Conservation (phyloP, 2,888 invertebrate genomes). For the Ceramica pisi region DNA sequence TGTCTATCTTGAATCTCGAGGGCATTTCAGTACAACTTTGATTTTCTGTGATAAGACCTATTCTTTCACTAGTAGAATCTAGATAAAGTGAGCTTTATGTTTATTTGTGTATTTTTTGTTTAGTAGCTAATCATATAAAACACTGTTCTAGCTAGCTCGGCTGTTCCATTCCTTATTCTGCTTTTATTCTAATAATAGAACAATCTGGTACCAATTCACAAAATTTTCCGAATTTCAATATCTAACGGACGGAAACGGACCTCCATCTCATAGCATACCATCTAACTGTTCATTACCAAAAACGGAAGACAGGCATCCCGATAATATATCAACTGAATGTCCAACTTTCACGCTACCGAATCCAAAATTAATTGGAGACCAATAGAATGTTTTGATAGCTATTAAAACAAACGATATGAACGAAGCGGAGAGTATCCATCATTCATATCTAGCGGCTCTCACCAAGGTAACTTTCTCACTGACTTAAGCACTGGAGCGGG, state of each 20-base stretch:
- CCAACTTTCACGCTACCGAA: conserved; percentile 67
- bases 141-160: too few species aligned
- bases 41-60: neutral
- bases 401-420: conserved; percentile 68
- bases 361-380: conserved; percentile 65
- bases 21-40: neutral
- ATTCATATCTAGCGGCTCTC: conserved; percentile 72
- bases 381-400: conserved; percentile 69
- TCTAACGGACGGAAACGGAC: conserved; percentile 7
- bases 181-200: neutral
- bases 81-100: neutral
- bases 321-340: conserved; percentile 57
- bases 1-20: neutral
- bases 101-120: neutral
- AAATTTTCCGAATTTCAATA: conserved; percentile 10
- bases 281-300: conserved; percentile 38
- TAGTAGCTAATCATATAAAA: too few species aligned
- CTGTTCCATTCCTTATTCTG: neutral
- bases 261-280: neutral
- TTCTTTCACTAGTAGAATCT: neutral
- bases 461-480: conserved; percentile 55
- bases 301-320: conserved; percentile 29
- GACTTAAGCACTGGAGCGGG: conserved; percentile 31
- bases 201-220: neutral
- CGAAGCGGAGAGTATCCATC: conserved; percentile 69